Evolutionary conservation across 2,888 invertebrate species (phyloP).

Genomic region (Pediacus dermestoides): DNA sequence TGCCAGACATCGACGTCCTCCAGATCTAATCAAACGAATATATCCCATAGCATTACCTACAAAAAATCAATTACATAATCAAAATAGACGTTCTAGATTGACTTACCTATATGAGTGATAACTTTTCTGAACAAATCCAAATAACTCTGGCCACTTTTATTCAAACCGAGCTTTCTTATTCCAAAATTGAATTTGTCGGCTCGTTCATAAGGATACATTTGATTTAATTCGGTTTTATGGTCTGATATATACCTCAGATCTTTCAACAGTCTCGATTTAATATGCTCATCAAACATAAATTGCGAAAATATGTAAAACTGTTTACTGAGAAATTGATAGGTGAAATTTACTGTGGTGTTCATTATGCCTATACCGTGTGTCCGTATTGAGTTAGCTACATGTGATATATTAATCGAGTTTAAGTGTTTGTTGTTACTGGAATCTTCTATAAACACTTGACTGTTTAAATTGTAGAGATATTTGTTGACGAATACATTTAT

Average conservation of each 20-base stretch:
- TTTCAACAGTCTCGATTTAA: conserved; percentile 89
- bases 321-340: conserved; percentile 89
- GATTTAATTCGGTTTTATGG: conserved; percentile 60
- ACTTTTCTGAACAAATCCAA: conserved; percentile 90
- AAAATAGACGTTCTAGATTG: neutral
- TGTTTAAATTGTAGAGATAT: conserved; percentile 93
- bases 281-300: conserved; percentile 96
- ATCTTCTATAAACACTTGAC: conserved; percentile 92
- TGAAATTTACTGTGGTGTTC: conserved; percentile 66
- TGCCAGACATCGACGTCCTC: conserved; percentile 87
- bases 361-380: conserved; percentile 94
- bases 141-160: conserved; percentile 78
- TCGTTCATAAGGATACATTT: conserved; percentile 79
- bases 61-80: conserved; percentile 11
- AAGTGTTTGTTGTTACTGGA: conserved; percentile 88
- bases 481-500: conserved; percentile 91
- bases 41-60: conserved; percentile 90
- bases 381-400: conserved; percentile 94
- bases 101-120: conserved; percentile 83
- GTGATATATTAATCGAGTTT: conserved; percentile 91
- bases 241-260: conserved; percentile 83
- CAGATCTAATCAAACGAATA: conserved; percentile 89
- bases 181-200: conserved; percentile 93
- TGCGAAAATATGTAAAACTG: conserved; percentile 94
- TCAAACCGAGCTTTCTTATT: conserved; percentile 81